These are phyloP conservation scores for Microcebus ravelobensis DNA, from an alignment of 2,113 vertebrate species.

Conservation along the genomic window DNA sequence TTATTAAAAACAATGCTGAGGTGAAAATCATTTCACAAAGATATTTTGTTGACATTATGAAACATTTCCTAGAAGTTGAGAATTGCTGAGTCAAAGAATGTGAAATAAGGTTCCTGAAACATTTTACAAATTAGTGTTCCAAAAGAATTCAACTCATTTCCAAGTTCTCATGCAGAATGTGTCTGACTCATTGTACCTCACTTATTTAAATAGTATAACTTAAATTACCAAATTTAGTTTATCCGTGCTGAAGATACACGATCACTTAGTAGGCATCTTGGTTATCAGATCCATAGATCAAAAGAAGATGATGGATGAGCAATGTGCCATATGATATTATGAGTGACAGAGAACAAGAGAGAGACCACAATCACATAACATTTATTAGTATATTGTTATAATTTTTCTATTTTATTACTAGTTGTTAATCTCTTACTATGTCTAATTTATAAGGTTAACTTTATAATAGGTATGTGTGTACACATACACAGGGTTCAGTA, in stretches of 20 bases:
- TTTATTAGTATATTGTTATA: not conserved
- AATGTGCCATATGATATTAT: not conserved
- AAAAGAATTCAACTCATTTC: not conserved
- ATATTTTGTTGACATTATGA: not conserved
- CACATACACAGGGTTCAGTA: not conserved
- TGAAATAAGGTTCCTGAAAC: slow-evolving; percentile 13
- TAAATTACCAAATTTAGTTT: not conserved
- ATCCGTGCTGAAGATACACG: not conserved
- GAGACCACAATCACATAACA: not conserved
- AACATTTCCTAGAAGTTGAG: slow-evolving; percentile 15
- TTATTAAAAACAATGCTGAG: not conserved
- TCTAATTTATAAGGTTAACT: not conserved
- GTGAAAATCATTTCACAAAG: not conserved
- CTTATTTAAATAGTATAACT: not conserved
- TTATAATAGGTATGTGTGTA: not conserved
- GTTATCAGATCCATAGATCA: not conserved
- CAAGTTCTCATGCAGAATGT: not conserved
- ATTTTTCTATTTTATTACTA: not conserved
- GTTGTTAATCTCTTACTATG: not conserved
- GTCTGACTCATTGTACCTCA: not conserved
- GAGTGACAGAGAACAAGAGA: not conserved
- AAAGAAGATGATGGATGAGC: not conserved
- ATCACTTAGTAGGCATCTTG: not conserved
- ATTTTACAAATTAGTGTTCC: slow-evolving; percentile 39
- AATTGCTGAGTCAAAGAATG: not conserved